phyloP scores from a whole-genome alignment of 2,113 vertebrate genomes.

The Speoplatyrhinus poulsoni region DNA sequence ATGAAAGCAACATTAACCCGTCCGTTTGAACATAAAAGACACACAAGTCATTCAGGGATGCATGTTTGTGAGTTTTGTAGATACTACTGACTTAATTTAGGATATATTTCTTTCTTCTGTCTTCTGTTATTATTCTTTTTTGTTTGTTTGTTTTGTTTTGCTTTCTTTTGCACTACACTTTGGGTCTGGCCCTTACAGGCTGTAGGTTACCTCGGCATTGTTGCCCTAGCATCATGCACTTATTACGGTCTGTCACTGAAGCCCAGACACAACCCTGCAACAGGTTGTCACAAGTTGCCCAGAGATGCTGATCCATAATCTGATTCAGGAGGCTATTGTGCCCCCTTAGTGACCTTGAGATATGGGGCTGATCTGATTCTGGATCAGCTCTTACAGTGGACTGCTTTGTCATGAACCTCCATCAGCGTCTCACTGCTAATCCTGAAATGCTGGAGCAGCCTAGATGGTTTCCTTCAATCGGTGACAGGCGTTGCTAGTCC shows the following conservation, averaged over 20 bases:
- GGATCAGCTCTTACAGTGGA: slow-evolving; percentile 56
- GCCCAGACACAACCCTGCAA: slow-evolving; percentile 62
- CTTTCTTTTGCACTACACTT: slow-evolving; percentile 83
- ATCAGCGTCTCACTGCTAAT: slow-evolving; percentile 64
- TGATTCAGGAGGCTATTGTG: slow-evolving; percentile 37
- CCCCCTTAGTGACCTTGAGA: slow-evolving; percentile 55
- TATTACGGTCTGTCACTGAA: slow-evolving; percentile 74
- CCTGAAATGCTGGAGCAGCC: slow-evolving; percentile 51
- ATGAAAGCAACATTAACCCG: slow-evolving; percentile 66
- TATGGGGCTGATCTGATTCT: slow-evolving; percentile 44
- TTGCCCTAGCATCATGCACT: slow-evolving; percentile 79
- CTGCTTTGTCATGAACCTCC: slow-evolving; percentile 68
- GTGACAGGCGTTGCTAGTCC: slow-evolving; percentile 26
- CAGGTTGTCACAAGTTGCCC: slow-evolving; percentile 53
- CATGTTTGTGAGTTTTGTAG: slow-evolving; percentile 76
- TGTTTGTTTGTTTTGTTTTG: slow-evolving; percentile 66
- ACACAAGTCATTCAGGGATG: slow-evolving; percentile 81
- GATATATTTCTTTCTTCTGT: slow-evolving; percentile 56
- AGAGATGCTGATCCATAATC: slow-evolving; percentile 49
- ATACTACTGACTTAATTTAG: slow-evolving; percentile 72
- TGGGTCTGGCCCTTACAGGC: slow-evolving; percentile 75
- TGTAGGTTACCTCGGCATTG: slow-evolving; percentile 80
- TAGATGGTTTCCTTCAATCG: slow-evolving; percentile 20
- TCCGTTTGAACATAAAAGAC: slow-evolving; percentile 63
- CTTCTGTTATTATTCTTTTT: slow-evolving; percentile 14